Evolutionary conservation across 2,113 vertebrate genomes (phyloP).

Genomic region (Oreochromis aureus): DNA sequence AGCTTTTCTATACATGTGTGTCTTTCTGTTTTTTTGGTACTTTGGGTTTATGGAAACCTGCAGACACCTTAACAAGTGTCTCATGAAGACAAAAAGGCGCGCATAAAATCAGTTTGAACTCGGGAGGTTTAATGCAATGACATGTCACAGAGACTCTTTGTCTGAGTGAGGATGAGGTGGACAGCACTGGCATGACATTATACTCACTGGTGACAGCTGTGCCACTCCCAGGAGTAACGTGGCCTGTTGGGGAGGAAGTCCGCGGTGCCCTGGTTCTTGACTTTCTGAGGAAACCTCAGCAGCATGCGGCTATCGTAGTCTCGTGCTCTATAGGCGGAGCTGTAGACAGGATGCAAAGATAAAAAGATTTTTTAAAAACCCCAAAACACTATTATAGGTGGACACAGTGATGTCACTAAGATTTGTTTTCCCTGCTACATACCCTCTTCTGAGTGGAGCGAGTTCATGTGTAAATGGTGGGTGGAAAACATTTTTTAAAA

Average conservation of each 20-base stretch:
- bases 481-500: slow-evolving; percentile 31
- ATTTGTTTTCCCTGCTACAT: slow-evolving; percentile 15
- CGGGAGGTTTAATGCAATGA: neutral
- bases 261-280: slow-evolving; percentile 97
- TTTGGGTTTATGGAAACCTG: neutral
- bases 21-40: neutral
- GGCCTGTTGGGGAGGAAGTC: slow-evolving; percentile 95
- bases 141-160: neutral
- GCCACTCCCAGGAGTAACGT: slow-evolving; percentile 98
- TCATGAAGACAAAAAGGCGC: neutral
- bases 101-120: neutral
- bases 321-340: slow-evolving; percentile 68
- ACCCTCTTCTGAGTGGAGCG: neutral
- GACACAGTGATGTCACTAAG: neutral
- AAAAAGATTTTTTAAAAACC: neutral
- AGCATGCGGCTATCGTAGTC: slow-evolving; percentile 95
- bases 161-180: neutral
- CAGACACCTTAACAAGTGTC: neutral
- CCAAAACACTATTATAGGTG: neutral
- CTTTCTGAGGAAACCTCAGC: slow-evolving; percentile 92
- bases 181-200: neutral
- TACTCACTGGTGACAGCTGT: slow-evolving; percentile 99
- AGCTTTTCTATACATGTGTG: neutral
- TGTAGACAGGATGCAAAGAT: slow-evolving; percentile 18
- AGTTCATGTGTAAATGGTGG: slow-evolving; percentile 24